Evolutionary conservation across 2,888 invertebrate genomes (phyloP).

Genomic region (Steromphala cineraria): DNA sequence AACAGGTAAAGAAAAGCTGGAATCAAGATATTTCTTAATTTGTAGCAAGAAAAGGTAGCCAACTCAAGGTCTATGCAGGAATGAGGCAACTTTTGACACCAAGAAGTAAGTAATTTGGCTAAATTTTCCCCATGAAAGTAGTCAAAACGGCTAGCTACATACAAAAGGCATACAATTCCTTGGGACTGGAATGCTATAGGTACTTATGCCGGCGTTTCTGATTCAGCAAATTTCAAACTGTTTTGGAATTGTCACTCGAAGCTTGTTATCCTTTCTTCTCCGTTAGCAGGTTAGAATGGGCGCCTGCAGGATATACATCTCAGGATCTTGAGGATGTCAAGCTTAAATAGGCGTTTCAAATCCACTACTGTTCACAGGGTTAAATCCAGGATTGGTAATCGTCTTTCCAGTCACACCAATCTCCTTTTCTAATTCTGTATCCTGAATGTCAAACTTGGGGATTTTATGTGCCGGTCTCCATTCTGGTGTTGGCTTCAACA

Average conservation of each 20-base stretch:
- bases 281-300: too few species aligned
- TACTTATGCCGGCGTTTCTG: too few species aligned
- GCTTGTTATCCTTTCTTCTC: too few species aligned
- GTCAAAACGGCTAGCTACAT: neutral
- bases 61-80: neutral
- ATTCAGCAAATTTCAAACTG: too few species aligned
- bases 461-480: slow-evolving; percentile 80
- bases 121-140: neutral
- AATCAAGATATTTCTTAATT: too few species aligned
- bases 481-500: slow-evolving; percentile 83
- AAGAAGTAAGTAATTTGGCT: neutral
- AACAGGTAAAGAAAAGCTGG: too few species aligned
- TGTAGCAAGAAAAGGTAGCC: neutral
- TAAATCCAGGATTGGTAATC: slow-evolving; percentile 64
- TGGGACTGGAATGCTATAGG: slow-evolving; percentile 1
- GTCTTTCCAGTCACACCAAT: slow-evolving; percentile 44
- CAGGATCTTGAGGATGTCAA: neutral
- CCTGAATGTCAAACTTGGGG: slow-evolving; percentile 53
- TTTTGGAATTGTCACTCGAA: too few species aligned
- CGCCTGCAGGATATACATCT: too few species aligned
- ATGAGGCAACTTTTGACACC: neutral
- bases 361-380: slow-evolving; percentile 32
- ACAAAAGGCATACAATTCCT: neutral
- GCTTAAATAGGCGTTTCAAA: slow-evolving; percentile 46
- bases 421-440: slow-evolving; percentile 36